phyloP scores from a whole-genome alignment of 2,888 invertebrate species.

The Agrypnus murinus region DNA sequence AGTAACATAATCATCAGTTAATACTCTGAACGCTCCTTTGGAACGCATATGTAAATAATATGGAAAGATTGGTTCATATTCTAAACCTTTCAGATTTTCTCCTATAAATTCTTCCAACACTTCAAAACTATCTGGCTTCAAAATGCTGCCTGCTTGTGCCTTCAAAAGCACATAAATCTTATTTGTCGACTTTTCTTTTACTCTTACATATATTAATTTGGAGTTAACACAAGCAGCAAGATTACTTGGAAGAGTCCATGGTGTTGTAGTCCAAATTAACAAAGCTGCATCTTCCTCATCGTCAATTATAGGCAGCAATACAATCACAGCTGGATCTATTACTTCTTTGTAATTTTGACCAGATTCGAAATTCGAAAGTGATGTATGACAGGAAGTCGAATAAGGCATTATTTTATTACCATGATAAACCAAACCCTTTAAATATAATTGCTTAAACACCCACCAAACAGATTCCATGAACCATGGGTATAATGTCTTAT shows the following conservation, averaged over 20 bases:
- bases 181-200: constrained; percentile 81
- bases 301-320: constrained; percentile 85
- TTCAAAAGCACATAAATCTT: constrained; percentile 90
- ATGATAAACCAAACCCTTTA: constrained; percentile 96
- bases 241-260: constrained; percentile 99
- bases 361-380: constrained; percentile 98
- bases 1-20: constrained; percentile 94
- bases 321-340: constrained; percentile 94
- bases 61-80: constrained; percentile 93
- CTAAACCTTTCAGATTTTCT: constrained; percentile 82
- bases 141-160: constrained; percentile 84
- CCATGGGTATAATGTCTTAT: constrained; percentile 98
- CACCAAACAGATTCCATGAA: constrained; percentile 99
- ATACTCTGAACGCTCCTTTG: constrained; percentile 88
- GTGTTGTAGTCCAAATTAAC: constrained; percentile 99
- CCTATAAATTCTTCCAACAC: constrained; percentile 89
- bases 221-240: constrained; percentile 95
- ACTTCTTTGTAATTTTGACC: constrained; percentile 99
- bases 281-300: constrained; percentile 80
- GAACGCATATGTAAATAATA: constrained; percentile 82
- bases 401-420: constrained; percentile 99
- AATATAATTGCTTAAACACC: constrained; percentile 96
- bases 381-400: constrained; percentile 97
- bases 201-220: constrained; percentile 87
- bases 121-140: constrained; percentile 84